phyloP scores from a whole-genome alignment of 1,140 invertebrate species.

The Danaus melanippus region DNA sequence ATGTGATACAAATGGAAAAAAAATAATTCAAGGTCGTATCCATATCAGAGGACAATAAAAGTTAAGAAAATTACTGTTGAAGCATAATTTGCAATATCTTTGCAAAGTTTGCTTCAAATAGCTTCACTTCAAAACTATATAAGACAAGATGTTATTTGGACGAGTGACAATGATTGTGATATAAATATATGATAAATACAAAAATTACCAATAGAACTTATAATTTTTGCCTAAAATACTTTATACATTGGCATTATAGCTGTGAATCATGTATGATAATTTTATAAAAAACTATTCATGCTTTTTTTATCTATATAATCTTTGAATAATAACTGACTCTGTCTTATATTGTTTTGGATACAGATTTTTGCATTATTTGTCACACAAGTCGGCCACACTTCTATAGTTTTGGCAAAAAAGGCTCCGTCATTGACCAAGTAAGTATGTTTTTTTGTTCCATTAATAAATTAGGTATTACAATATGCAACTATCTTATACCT shows the following conservation, averaged over 20 bases:
- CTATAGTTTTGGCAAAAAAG: slow-evolving; percentile 22
- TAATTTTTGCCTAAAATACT: no score
- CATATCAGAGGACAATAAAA: slow-evolving; percentile 7
- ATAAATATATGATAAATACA: no score
- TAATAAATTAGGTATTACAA: no score
- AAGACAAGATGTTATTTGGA: no score
- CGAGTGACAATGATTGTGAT: no score
- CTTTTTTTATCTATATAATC: no score
- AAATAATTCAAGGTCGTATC: slow-evolving; percentile 3
- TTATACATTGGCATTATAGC: no score
- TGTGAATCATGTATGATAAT: no score
- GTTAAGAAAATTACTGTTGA: slow-evolving; percentile 16
- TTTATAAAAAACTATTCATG: no score
- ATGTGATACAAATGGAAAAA: no score
- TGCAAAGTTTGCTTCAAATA: slow-evolving; percentile 35
- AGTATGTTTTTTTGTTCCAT: slow-evolving; percentile 15
- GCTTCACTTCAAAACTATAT: not conserved
- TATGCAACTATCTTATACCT: no score
- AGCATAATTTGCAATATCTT: slow-evolving; percentile 31
- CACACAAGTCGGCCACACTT: slow-evolving; percentile 34
- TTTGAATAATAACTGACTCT: not conserved
- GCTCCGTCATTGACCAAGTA: slow-evolving; percentile 17
- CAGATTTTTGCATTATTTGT: slow-evolving; percentile 38
- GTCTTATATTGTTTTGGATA: slow-evolving; percentile 53
- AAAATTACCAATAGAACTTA: no score